Conservation (phyloP, 92 coral and sea anemone genomes). For the Zoanthus solanderi region DNA sequence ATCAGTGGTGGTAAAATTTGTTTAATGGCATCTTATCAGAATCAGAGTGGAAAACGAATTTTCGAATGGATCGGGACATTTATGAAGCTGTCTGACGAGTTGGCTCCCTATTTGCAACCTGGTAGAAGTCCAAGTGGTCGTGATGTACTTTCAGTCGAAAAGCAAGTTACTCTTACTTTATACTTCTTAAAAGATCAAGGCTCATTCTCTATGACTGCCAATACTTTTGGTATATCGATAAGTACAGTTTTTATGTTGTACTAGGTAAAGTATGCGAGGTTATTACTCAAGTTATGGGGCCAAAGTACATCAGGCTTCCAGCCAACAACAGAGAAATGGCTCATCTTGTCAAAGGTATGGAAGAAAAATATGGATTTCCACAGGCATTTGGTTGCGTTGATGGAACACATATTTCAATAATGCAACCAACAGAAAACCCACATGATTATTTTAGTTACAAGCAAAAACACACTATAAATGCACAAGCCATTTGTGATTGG, state of each 20-base stretch:
- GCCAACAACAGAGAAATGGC: neutral
- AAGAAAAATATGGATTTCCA: constrained; percentile 17
- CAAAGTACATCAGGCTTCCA: constrained; percentile 34
- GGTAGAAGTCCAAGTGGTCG: constrained; percentile 54
- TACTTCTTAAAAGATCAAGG: constrained; percentile 40
- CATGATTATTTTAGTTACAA: constrained; percentile 41
- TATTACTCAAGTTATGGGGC: constrained; percentile 21
- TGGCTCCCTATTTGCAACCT: constrained; percentile 44
- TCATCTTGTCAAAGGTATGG: constrained; percentile 4
- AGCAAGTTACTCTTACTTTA: constrained; percentile 61
- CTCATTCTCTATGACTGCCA: constrained; percentile 26
- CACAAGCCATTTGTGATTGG: constrained; percentile 44
- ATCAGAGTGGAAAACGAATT: constrained; percentile 42
- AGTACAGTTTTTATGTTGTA: constrained; percentile 28
- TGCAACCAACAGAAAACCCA: constrained; percentile 31
- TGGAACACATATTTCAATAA: constrained; percentile 18
- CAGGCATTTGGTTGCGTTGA: constrained; percentile 3
- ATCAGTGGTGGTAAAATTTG: constrained; percentile 49
- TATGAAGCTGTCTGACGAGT: constrained; percentile 55
- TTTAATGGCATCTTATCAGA: constrained; percentile 40
- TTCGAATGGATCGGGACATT: constrained; percentile 32
- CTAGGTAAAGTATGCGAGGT: constrained; percentile 22
- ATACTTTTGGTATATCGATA: constrained; percentile 32
- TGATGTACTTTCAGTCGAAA: constrained; percentile 55
- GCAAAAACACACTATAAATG: constrained; percentile 18